A percentile compares a stretch with the other conserved stretches of the same genome.
Conservation (phyloP, 1,140 invertebrate species). For the Cydia amplana region DNA sequence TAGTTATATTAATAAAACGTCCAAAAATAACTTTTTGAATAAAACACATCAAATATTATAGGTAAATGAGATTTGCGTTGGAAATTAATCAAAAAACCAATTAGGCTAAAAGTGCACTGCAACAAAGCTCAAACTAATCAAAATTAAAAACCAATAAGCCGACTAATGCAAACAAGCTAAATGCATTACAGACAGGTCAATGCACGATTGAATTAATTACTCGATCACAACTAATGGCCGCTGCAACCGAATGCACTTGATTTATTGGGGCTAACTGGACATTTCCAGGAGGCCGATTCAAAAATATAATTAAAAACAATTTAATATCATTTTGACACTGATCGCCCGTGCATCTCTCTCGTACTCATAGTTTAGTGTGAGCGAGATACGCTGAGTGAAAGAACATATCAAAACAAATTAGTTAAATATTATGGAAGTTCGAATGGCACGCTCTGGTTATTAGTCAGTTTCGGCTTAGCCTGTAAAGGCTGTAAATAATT, state of each 20-base stretch:
- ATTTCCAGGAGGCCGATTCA: neutral
- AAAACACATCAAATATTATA: no score
- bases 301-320: no score
- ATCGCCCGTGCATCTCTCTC: no score
- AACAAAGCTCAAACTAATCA: neutral
- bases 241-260: neutral
- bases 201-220: conserved; percentile 24
- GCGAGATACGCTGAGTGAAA: no score
- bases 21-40: no score
- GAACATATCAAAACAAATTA: no score
- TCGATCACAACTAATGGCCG: conserved; percentile 22
- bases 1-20: no score
- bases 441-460: neutral
- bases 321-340: no score
- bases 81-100: no score
- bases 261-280: neutral
- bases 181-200: conserved; percentile 22
- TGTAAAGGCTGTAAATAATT: neutral
- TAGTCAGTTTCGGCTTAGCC: neutral
- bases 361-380: no score
- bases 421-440: neutral
- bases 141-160: neutral
- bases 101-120: neutral
- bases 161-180: conserved; percentile 28
- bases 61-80: no score